Percentiles rank a stretch among this genome's conserved stretches.
phyloP scores from a whole-genome alignment of 2,797 vertebrate genomes.

The Microctenopoma lineatum region DNA sequence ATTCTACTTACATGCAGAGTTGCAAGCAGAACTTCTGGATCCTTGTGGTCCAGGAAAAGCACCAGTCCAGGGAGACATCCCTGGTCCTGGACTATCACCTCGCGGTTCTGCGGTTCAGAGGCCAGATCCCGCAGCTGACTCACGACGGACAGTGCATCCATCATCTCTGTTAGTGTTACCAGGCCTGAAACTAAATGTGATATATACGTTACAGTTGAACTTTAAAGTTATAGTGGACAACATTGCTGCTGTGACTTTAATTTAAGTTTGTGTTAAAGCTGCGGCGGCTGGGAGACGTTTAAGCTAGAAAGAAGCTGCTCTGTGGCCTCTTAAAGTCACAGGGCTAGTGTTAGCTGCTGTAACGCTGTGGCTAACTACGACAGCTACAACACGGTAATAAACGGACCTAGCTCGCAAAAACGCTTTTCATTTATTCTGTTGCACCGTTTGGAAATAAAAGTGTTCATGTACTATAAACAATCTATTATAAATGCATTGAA shows the following conservation, averaged over 20 bases:
- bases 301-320: no score
- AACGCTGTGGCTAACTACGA: not conserved
- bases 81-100: constrained; percentile 84
- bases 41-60: constrained; percentile 83
- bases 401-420: fast-evolving
- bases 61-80: constrained; percentile 85
- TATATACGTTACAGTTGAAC: not conserved
- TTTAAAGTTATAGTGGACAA: not conserved
- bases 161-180: constrained; percentile 51
- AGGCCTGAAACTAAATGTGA: constrained; percentile 4
- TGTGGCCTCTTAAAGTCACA: no score
- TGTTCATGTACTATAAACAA: fast-evolving
- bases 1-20: constrained; percentile 77
- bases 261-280: not conserved
- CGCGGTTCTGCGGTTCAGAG: constrained; percentile 85
- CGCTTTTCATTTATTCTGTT: not conserved
- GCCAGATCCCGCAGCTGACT: constrained; percentile 84
- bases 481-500: fast-evolving
- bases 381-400: constrained; percentile 4
- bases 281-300: not conserved
- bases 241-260: no score
- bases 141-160: constrained; percentile 84
- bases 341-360: not conserved
- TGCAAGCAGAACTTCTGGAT: constrained; percentile 76
- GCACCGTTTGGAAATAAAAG: not conserved